Conservation (phyloP, 2,888 invertebrate species). For the Brachylomia viminalis region DNA sequence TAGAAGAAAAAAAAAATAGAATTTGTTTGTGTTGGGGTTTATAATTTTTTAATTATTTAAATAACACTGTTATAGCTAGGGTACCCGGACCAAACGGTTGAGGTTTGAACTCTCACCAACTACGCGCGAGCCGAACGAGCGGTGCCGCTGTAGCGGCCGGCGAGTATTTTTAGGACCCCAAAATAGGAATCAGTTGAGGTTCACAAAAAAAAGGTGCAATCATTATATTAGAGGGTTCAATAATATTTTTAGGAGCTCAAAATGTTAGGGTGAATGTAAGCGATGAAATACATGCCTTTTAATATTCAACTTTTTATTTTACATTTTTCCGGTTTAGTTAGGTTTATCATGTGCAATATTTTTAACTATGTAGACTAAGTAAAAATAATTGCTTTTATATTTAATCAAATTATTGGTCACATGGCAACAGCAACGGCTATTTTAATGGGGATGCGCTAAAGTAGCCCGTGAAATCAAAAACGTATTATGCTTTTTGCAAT, state of each 20-base stretch:
- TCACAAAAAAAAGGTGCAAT: not conserved
- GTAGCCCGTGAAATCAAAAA: not conserved
- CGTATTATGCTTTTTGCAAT: not conserved
- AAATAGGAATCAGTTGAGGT: too few species aligned
- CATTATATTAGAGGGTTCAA: too few species aligned
- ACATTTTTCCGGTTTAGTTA: not conserved
- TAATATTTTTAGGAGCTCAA: not conserved
- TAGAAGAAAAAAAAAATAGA: too few species aligned
- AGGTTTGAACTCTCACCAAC: too few species aligned
- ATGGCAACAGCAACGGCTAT: not conserved
- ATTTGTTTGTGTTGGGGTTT: too few species aligned
- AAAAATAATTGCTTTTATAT: not conserved
- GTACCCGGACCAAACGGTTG: too few species aligned
- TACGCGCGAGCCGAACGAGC: too few species aligned
- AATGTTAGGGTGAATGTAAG: too few species aligned
- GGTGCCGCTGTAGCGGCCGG: too few species aligned
- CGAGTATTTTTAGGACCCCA: too few species aligned
- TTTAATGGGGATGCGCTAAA: not conserved
- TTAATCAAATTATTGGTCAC: not conserved
- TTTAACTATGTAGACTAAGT: conserved; percentile 21
- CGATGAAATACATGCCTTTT: not conserved
- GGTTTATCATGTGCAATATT: conserved; percentile 29
- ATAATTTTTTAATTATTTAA: too few species aligned
- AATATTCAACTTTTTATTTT: not conserved
- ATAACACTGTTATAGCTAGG: too few species aligned